These are phyloP conservation scores for Plagodis dolabraria DNA, from an alignment of 2,888 invertebrate species.

Conservation along the genomic window DNA sequence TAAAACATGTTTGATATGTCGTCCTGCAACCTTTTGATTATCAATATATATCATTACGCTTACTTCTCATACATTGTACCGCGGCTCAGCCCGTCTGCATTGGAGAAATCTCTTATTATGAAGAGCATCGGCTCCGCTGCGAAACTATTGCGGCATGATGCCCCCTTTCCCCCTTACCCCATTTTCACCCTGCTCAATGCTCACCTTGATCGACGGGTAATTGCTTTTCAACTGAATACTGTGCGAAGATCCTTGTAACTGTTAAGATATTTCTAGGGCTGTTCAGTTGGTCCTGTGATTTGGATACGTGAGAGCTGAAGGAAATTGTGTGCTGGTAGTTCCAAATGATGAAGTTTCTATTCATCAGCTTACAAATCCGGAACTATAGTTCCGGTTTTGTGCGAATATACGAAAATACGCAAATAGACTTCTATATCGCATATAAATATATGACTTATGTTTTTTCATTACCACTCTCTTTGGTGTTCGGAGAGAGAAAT, in stretches of 20 bases:
- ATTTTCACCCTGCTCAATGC: conserved; percentile 1
- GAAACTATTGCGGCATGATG: conserved; percentile 32
- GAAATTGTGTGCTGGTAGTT: too few species aligned
- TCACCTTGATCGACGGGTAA: conserved; percentile 32
- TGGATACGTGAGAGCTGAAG: background rate
- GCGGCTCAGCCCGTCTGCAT: conserved; percentile 15
- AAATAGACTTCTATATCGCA: too few species aligned
- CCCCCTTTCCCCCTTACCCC: background rate
- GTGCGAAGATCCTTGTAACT: conserved; percentile 13
- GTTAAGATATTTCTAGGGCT: conserved; percentile 17
- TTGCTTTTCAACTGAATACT: conserved; percentile 26
- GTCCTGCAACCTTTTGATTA: too few species aligned
- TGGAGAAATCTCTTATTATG: conserved; percentile 34
- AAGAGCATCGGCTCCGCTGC: conserved; percentile 24
- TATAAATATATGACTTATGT: too few species aligned
- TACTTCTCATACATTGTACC: conserved; percentile 4
- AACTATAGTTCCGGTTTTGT: too few species aligned
- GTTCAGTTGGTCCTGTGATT: background rate
- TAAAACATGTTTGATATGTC: too few species aligned
- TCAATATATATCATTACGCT: background rate
- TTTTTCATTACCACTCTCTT: too few species aligned
- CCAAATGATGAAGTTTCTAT: too few species aligned
- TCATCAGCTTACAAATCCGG: too few species aligned
- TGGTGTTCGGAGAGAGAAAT: too few species aligned
- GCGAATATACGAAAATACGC: too few species aligned